Evolutionary conservation across 2,113 vertebrate genomes (phyloP), one percentile per base, ranked within the genome.

Genomic region (Benitochromis conjunctus): DNA sequence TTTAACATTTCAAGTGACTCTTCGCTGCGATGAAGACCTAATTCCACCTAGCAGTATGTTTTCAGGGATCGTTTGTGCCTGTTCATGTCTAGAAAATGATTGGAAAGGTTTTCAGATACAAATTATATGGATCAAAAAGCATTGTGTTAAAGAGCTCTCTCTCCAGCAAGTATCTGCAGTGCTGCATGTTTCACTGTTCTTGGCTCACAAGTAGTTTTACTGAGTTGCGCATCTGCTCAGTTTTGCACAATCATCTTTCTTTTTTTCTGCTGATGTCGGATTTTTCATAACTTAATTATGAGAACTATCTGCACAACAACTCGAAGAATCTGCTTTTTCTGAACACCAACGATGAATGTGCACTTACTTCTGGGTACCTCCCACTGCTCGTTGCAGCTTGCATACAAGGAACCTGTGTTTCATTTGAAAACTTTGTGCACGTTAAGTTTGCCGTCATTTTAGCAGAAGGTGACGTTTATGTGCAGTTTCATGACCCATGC

Each of bases 221-320:
- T 76, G 62, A 58, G 43, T 66, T 3, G 9, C 62, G 26, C 81
- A 82, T 94, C 74, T 84, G 84, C 79, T 91, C 64, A 18, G n/a
- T 82, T 89, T 51, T 69, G 43, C 74, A 77, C 58, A n/a, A 82
- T 88, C 82, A 82, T 89, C 74, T 81, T 48, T 81, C 74, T 83
- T 79, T 82, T 57, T 71, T 83, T 79, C 43, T 86, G 79, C 90
- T 91, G 86, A 86, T 51, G 34, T 26, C 36, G 24, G 34, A 29
- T 71, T 86, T 83, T 31, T 80, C 69, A 83, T 51, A 86, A 29
- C 88, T 89, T 82, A 24, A 79, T 90, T 84, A 84, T 66, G 29
- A 46, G 34, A 86, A 66, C 56, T 88, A 69, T 80, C 38, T 41
- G 88, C 13, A 5, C 64, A 58, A 82, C 80, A 79, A 16, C 71